Percentiles rank a stretch among this genome's conserved stretches.
Evolutionary conservation across 2,113 vertebrate genomes (phyloP).

Genomic region (Anser cygnoides): DNA sequence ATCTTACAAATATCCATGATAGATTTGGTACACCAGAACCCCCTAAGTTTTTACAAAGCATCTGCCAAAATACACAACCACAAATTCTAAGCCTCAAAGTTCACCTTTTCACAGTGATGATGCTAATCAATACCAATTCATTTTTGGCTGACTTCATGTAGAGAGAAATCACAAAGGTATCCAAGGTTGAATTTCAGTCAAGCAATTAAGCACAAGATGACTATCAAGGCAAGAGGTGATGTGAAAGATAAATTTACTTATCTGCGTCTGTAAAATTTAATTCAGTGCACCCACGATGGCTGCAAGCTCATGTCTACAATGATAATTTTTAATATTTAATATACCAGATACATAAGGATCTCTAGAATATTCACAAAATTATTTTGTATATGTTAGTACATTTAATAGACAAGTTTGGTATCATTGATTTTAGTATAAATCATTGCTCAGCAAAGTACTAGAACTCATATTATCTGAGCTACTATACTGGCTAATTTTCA

Average conservation of each 20-base stretch:
- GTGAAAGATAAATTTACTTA: slow-evolving; percentile 7
- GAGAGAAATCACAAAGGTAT: neutral
- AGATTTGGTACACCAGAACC: neutral
- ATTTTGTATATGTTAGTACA: neutral
- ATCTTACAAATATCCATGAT: neutral
- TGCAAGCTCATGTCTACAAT: neutral
- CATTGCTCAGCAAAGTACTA: neutral
- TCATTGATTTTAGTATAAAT: neutral
- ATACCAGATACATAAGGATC: neutral
- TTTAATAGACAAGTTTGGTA: neutral
- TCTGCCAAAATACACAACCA: neutral
- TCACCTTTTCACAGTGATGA: neutral
- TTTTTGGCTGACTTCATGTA: neutral
- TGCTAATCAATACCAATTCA: slow-evolving; percentile 8
- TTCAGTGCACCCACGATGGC: neutral
- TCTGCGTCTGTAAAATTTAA: neutral
- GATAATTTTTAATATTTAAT: neutral
- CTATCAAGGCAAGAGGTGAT: neutral
- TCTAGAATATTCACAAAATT: neutral
- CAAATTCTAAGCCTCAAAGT: neutral
- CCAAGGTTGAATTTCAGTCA: neutral
- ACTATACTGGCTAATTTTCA: neutral
- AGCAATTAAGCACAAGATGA: neutral
- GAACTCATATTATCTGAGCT: neutral
- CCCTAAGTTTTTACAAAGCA: neutral